Conservation (phyloP, 2,888 invertebrate genomes). For the Antitype chi region DNA sequence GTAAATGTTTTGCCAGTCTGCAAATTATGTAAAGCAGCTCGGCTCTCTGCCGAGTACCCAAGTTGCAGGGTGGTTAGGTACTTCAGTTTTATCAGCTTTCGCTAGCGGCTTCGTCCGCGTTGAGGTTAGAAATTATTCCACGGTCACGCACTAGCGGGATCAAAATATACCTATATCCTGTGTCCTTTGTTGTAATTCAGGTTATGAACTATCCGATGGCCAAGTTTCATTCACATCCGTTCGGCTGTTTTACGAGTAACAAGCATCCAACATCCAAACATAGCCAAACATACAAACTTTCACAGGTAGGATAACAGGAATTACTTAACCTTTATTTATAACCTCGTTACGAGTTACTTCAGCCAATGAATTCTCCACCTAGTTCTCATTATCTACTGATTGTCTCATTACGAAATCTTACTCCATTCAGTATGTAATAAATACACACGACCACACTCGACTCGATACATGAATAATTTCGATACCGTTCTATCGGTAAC, state of each 20-base stretch:
- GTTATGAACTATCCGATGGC: too few species aligned
- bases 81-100: not conserved
- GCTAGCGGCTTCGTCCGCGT: too few species aligned
- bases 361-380: not conserved
- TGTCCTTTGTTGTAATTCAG: too few species aligned
- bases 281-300: too few species aligned
- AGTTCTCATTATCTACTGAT: not conserved
- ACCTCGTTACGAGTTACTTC: not conserved
- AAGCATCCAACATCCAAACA: too few species aligned
- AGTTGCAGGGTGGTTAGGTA: not conserved
- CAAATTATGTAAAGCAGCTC: not conserved
- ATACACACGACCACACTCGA: constrained; percentile 28
- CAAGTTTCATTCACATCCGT: too few species aligned
- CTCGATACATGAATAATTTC: constrained; percentile 52
- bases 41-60: not conserved
- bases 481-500: constrained; percentile 66
- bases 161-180: too few species aligned
- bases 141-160: too few species aligned
- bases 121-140: too few species aligned
- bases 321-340: not conserved
- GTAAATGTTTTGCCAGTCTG: not conserved
- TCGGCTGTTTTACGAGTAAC: too few species aligned
- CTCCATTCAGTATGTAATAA: constrained; percentile 6
- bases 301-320: too few species aligned
- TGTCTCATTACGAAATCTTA: constrained; percentile 12